Base-by-base conservation (phyloP, 2,113 vertebrate genomes). In the Odontophorus gujanensis region DNA sequence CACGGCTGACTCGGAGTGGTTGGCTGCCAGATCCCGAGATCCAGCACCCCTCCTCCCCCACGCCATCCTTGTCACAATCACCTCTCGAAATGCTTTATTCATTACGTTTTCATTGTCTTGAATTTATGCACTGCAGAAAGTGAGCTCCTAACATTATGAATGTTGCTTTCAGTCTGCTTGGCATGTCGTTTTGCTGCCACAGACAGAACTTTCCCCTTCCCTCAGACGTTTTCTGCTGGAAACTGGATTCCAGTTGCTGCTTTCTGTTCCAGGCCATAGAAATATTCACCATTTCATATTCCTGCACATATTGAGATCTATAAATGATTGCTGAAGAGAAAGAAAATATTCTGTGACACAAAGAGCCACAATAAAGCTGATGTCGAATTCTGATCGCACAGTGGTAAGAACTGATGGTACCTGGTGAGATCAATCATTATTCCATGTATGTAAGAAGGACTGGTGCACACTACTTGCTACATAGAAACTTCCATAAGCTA, bases 91-190 rank as follows among this genome's bases (percentile, higher is more conserved):
- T 80, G 79, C 79, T 93, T 95, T 71, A 89, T 72, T 93, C 45
- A 38, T 92, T 91, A 91, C 68, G 47, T 83, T 92, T 93, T 93
- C 91, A 85, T 71, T 94, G 95, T 81, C 86, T 89, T 83, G 50
- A 91, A 89, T 95, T 95, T 83, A 96, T 83, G 85, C 81, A 65
- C 75, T 53, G 81, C 59, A 42, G 57, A 89, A 81, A 96, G 85
- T 61, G 81, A 67, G 51, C 72, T 96, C 59, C 89, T 79, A 78
- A 81, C 58, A 34, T 85, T 58, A 76, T 63, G 85, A 91, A 89
- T 63, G 63, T 68, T 89, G 45, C 81, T 91, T 92, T 95, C 91
- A 85, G 72, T 65, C 87, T 81, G 72, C 75, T 89, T 80, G 85
- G 84, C 71, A 40, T 58, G 72, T 85, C 59, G 40, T 82, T 82